Percentiles rank a stretch among this genome's conserved stretches.
phyloP scores from a whole-genome alignment of 2,113 vertebrate genomes.

The Dinomys branickii region DNA sequence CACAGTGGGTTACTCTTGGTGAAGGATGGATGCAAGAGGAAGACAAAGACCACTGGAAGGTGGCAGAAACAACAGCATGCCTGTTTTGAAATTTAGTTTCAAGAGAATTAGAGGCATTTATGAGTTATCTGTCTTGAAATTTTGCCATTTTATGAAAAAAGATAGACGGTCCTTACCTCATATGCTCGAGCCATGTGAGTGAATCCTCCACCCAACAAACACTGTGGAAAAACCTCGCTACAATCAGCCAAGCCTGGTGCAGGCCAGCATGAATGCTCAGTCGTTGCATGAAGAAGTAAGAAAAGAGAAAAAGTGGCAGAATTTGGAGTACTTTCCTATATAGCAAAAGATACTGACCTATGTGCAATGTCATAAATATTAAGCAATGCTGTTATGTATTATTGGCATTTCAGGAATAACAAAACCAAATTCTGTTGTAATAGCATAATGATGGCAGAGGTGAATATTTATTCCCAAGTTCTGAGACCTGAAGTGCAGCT shows the following conservation, averaged over 20 bases:
- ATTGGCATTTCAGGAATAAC: background rate
- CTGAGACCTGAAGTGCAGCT: background rate
- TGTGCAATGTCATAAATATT: background rate
- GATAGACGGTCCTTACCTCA: background rate
- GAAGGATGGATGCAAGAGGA: background rate
- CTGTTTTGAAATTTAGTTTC: background rate
- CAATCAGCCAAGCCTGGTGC: background rate
- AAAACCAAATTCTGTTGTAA: background rate
- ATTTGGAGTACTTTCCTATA: background rate
- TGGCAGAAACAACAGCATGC: background rate
- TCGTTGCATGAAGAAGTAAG: background rate
- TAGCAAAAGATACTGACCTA: background rate
- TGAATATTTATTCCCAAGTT: background rate
- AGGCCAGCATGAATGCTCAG: background rate
- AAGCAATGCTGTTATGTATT: background rate
- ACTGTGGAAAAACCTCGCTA: background rate
- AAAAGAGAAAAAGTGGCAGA: background rate
- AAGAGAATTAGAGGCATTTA: background rate
- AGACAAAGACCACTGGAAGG: background rate
- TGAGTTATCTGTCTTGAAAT: background rate
- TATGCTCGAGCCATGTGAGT: rapidly evolving
- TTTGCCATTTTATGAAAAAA: background rate
- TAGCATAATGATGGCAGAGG: background rate
- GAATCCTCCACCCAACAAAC: background rate
- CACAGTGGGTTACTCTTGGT: background rate